Evolutionary conservation across 2,113 vertebrate species (phyloP), one percentile per base, ranked within the genome.

Genomic region (Geococcyx californianus): DNA sequence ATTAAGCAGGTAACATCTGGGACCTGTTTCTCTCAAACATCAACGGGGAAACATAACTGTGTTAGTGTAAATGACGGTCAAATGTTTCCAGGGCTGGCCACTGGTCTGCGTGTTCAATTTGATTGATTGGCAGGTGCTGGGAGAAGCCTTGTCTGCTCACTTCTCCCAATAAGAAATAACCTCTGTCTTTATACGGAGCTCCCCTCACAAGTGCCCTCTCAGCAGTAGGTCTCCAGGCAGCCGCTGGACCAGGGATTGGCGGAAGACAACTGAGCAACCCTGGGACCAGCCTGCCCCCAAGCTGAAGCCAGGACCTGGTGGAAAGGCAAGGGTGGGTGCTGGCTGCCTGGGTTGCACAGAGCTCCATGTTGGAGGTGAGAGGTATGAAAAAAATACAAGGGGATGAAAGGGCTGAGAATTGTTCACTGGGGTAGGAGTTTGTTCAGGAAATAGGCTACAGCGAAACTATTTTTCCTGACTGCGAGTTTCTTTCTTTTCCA

Each of bases 1-100:
- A 91, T 95, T 93, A 95, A 95, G 63, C 54, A 95, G 74, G 52
- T 76, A 92, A 92, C 90, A 92, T 87, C 86, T 90, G 91, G 79
- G 91, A 94, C 70, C 66, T 74, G 78, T 70, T 93, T 92, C 59
- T 74, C 74, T 52, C 84, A 89, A 73, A 51, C 72, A 92, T 38
- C 68, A 55, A 29, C 16, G 11, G 73, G 47, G 79, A 87, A 74
- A 72, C 77, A 92, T 85, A 94, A 93, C 89, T 86, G 38, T 77
- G 70, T 85, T 96, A 91, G 90, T 34, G 62, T 72, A 40, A 93
- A 60, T 34, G 64, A 79, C 5, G 3, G 90, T 2, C 3, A 1
- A 70, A 84, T n/a, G 31, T 60, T 87, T 51, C 38, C 55, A 89
- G 76, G 44, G 59, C 81, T 55, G 64, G 62, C 58, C 54, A 29